Evolutionary conservation across 2,113 vertebrate species (phyloP), one percentile per base, ranked within the genome.

Genomic region (Sphyrna mokarran): DNA sequence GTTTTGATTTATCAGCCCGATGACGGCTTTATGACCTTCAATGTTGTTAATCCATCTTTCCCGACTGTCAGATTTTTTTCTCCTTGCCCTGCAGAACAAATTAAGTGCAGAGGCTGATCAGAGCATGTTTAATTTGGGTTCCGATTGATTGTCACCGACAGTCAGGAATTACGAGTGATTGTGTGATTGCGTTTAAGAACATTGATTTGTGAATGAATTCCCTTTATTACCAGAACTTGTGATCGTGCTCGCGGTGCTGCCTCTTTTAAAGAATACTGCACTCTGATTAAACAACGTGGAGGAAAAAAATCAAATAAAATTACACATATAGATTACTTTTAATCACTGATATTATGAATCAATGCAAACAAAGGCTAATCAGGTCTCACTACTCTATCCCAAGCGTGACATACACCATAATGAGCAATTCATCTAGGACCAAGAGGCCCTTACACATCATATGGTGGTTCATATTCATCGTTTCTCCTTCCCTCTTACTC

Each of bases 131-230:
- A 93, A 93, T 93, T 93, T 93, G 89, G 89, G 89, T 68, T 93
- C 37, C 89, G 63, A 93, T 93, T 93, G 89, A 93, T 93, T 93
- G 89, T 63, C 61, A 66, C 89, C 13, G 58, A 93, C 89, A 93
- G 11, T 93, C 89, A 66, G 61, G 89, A 63, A 93, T 93, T 93
- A 93, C 61, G 61, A 63, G 89, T 93, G 89, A 93, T 93, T 93
- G 89, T 93, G 33, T 93, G 89, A 93, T 93, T 93, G 61, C 33
- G 61, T 93, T 93, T 93, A 93, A 68, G 89, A 93, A 93, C 89
- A 93, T 93, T 93, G 89, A 66, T 93, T 93, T 93, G 89, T 66
- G 89, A 93, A 93, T 93, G 89, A 93, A 93, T 93, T 93, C 61
- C 33, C 89, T 93, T 93, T 93, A 93, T 93, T 93, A 66, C 89